A percentile compares a stretch with the other conserved stretches of the same genome.
phyloP scores from a whole-genome alignment of 1,140 invertebrate species.

The Cardiocondyla obscurior region DNA sequence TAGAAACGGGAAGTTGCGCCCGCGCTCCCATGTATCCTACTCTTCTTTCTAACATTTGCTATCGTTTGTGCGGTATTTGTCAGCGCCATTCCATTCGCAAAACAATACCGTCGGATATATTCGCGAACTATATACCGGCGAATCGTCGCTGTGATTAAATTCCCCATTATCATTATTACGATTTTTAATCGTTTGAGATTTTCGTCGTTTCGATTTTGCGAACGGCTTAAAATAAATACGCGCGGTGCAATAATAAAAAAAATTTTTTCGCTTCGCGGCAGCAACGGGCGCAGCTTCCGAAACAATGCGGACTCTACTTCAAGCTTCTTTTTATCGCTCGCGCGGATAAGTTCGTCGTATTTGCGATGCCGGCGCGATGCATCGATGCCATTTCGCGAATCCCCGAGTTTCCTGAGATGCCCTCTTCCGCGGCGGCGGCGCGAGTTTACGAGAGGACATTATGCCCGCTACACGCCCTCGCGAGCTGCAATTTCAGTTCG shows the following conservation, averaged over 20 bases:
- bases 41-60: conserved; percentile 39
- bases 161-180: neutral
- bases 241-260: neutral
- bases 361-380: neutral
- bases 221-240: neutral
- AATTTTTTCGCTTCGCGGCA: neutral
- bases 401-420: conserved; percentile 21
- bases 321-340: neutral
- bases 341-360: neutral
- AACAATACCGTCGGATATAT: conserved; percentile 28
- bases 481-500: conserved; percentile 78
- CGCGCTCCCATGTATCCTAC: neutral
- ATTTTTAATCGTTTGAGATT: neutral
- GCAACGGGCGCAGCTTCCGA: neutral
- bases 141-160: neutral
- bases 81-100: conserved; percentile 25
- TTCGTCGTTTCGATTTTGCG: neutral
- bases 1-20: conserved; percentile 43
- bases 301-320: neutral
- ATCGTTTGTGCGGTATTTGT: conserved; percentile 43
- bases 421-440: conserved; percentile 60
- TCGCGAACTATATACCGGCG: too few species aligned
- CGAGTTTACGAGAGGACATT: conserved; percentile 73
- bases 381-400: conserved; percentile 50
- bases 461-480: conserved; percentile 73